Evolutionary conservation across 2,888 invertebrate species (phyloP), one percentile per base, ranked within the genome.

Genomic region (Volucella zonaria): DNA sequence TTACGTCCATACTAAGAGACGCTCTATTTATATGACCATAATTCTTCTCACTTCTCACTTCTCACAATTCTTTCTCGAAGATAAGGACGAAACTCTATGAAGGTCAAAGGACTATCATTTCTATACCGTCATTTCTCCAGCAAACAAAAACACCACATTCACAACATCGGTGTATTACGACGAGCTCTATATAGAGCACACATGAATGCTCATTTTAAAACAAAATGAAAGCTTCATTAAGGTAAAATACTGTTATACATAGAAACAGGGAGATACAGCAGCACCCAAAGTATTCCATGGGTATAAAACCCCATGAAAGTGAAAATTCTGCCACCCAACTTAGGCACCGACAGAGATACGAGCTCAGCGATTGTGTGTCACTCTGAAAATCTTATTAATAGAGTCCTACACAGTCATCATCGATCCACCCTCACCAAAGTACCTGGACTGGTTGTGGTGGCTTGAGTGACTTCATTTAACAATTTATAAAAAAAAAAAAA

Each of bases 121-220:
- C 31, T 31, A 31, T 6, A n/a, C 8, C 23, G 10, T 40, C 40
- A 1, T 18, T 31, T n/a, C 45, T 12, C 49, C n/a, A 31, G 6
- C 31, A 4, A 31, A 23, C 43, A 8, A 56, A 56, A 66, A 45
- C 42, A 38, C 14, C 40, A 15, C 54, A 23, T 3, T 23, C 23
- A 23, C 23, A 23, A 23, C 23, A 23, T 6, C 31, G 31, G 31
- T 31, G 31, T 31, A 31, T 6, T 31, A 6, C 31, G 31, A 31
- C 31, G 1, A 6, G 31, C 31, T 31, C 31, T 31, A 9, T 43
- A 8, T 2, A 15, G 15, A 52, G 23, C 15, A 58, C 70, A 71
- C 78, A 58, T 78, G 78, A 58, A 10, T 78, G 77, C 64, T 64
- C 77, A 47, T 64, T 64, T 58, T 47, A 70, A 45, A 70, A 49